These are phyloP conservation scores for Eueides isabella DNA, from an alignment of 1,140 invertebrate species.

Conservation along the genomic window DNA sequence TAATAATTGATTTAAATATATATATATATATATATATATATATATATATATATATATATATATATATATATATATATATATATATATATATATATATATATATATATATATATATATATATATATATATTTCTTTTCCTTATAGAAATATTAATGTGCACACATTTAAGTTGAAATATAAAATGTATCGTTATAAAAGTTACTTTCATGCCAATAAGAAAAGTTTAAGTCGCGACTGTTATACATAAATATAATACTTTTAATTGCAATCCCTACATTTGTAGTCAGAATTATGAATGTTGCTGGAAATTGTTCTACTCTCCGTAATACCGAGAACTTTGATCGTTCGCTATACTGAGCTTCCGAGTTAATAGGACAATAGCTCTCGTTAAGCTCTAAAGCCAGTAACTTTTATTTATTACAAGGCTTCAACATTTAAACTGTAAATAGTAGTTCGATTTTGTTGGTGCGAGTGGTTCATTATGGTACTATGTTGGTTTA, in stretches of 20 bases:
- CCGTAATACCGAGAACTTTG: slow-evolving; percentile 13
- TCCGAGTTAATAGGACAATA: slow-evolving; percentile 21
- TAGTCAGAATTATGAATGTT: slow-evolving; percentile 11
- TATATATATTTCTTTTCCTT: too few relatives aligned
- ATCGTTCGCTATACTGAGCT: slow-evolving; percentile 18
- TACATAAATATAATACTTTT: background rate
- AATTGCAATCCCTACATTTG: slow-evolving; percentile 7
- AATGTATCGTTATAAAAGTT: too few relatives aligned
- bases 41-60: too few relatives aligned
- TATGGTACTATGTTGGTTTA: slow-evolving; percentile 6
- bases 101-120: too few relatives aligned
- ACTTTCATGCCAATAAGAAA: too few relatives aligned
- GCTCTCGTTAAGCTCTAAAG: slow-evolving; percentile 19
- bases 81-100: too few relatives aligned
- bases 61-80: too few relatives aligned
- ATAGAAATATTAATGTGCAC: too few relatives aligned
- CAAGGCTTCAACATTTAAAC: slow-evolving; percentile 8
- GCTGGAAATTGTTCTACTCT: background rate
- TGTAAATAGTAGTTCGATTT: slow-evolving; percentile 13
- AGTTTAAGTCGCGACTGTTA: too few relatives aligned
- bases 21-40: too few relatives aligned
- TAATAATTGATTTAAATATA: too few relatives aligned
- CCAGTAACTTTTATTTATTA: slow-evolving; percentile 18
- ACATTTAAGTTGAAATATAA: too few relatives aligned
- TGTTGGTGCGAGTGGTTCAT: slow-evolving; percentile 10